Base-by-base conservation (phyloP, 2,888 invertebrate genomes). In the Molanna angustata region DNA sequence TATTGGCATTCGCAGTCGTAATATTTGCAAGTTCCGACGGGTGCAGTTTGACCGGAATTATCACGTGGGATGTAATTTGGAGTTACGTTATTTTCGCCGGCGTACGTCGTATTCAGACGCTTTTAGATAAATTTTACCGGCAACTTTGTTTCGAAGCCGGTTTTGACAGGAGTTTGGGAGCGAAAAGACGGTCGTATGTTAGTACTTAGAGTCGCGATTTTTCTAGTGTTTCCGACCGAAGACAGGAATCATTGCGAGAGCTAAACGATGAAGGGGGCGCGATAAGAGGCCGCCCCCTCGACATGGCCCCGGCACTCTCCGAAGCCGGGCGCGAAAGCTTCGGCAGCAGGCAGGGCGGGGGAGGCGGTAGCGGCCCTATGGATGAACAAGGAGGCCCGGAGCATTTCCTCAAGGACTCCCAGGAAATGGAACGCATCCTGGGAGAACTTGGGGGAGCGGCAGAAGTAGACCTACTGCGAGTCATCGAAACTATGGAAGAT, bases 241-340 rank as follows among this genome's bases (percentile, higher is more conserved):
- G n/a, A n/a, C n/a, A n/a, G n/a, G n/a, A n/a, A n/a, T n/a, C n/a
- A n/a, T n/a, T n/a, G n/a, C n/a, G n/a, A n/a, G n/a, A n/a, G n/a
- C n/a, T n/a, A n/a, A n/a, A n/a, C n/a, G n/a, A n/a, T n/a, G n/a
- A n/a, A n/a, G n/a, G n/a, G n/a, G 14, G 51, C 51, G 42, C 37
- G 35, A 49, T 33, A 49, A 51, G 39, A 37, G 42, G 46, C 27
- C 37, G 27, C 33, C 54, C 45, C 48, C 49, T 32, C 20, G 54
- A 21, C 37, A 55, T 94, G 93, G 93, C 93, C 83, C 93, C 93
- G 80, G 93, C 93, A 80, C 85, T 92, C 76, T 88, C 91, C 70
- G 89, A 90, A 79, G 68, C 72, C 63, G 77, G 76, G 69, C 51
- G 73, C 64, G 62, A 64, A 62, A 56, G 62, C 65, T 59, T 72